These are phyloP conservation scores for Melinopterus prodromus DNA, from an alignment of 2,888 invertebrate species.

Conservation along the genomic window DNA sequence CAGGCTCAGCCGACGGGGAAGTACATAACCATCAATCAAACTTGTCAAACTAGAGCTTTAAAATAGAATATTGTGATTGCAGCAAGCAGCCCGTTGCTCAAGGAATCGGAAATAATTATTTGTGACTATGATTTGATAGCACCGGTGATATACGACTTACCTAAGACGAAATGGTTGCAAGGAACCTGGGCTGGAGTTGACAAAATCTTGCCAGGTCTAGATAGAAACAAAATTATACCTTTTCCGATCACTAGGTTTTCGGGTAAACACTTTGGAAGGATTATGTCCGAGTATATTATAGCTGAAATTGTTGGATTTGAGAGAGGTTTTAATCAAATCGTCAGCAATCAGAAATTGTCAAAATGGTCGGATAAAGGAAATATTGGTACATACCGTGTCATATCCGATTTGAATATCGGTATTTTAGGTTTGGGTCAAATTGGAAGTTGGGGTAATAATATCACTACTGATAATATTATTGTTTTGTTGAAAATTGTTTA, in stretches of 20 bases:
- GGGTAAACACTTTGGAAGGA: slow-evolving; percentile 59
- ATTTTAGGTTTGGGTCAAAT: slow-evolving; percentile 66
- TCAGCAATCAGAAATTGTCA: slow-evolving; percentile 54
- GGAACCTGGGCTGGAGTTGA: slow-evolving; percentile 63
- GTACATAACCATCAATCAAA: neutral
- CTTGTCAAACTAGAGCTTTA: slow-evolving; percentile 4
- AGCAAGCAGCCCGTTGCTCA: slow-evolving; percentile 48
- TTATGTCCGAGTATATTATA: slow-evolving; percentile 64
- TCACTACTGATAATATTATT: neutral
- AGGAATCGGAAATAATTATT: slow-evolving; percentile 57
- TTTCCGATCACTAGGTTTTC: slow-evolving; percentile 59
- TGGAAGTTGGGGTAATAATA: slow-evolving; percentile 55
- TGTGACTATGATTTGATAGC: slow-evolving; percentile 59
- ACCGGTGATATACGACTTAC: slow-evolving; percentile 55
- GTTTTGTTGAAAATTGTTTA: neutral
- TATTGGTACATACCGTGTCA: slow-evolving; percentile 53
- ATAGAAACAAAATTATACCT: slow-evolving; percentile 46
- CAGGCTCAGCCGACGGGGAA: too few relatives aligned
- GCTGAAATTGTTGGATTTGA: slow-evolving; percentile 62
- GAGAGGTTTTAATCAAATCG: slow-evolving; percentile 56
- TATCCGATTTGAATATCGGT: slow-evolving; percentile 63
- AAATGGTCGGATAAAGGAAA: slow-evolving; percentile 56
- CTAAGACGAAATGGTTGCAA: slow-evolving; percentile 61
- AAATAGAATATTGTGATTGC: slow-evolving; percentile 23
- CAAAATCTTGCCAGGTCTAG: slow-evolving; percentile 48